A percentile compares a stretch with the other conserved stretches of the same genome.
Conservation (phyloP, 2,888 invertebrate species). For the Deilephila elpenor region DNA sequence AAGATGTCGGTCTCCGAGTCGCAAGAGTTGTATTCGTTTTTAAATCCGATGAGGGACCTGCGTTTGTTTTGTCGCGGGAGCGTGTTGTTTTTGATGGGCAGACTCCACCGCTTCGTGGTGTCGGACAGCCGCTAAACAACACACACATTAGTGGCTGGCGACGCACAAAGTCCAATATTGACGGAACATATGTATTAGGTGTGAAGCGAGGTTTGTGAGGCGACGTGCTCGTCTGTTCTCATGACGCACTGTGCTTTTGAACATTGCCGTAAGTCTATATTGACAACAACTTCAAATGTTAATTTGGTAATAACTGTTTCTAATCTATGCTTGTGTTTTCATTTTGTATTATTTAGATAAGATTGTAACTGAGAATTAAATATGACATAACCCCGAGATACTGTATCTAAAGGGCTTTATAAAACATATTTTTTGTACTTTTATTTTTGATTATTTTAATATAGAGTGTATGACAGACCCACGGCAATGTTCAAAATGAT, state of each 20-base stretch:
- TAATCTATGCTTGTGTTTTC: no score
- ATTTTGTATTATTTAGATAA: no score
- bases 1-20: conserved; percentile 91
- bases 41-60: conserved; percentile 55
- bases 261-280: conserved; percentile 7
- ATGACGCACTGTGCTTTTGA: conserved; percentile 14
- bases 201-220: conserved; percentile 20
- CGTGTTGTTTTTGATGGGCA: conserved; percentile 70
- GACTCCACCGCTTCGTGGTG: conserved; percentile 77
- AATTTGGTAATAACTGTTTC: not conserved
- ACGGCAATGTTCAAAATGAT: not conserved
- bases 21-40: conserved; percentile 69
- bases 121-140: conserved; percentile 76
- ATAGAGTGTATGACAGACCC: not conserved
- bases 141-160: conserved; percentile 45
- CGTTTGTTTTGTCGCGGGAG: conserved; percentile 62
- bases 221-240: conserved; percentile 10
- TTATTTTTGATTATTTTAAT: not conserved
- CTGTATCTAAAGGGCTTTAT: not conserved
- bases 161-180: conserved; percentile 66
- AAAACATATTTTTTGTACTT: not conserved
- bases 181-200: conserved; percentile 40
- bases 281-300: not conserved
- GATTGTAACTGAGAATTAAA: no score
- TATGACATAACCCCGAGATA: no score